Conservation (phyloP, 2,888 invertebrate species). For the Nudaria mundana region DNA sequence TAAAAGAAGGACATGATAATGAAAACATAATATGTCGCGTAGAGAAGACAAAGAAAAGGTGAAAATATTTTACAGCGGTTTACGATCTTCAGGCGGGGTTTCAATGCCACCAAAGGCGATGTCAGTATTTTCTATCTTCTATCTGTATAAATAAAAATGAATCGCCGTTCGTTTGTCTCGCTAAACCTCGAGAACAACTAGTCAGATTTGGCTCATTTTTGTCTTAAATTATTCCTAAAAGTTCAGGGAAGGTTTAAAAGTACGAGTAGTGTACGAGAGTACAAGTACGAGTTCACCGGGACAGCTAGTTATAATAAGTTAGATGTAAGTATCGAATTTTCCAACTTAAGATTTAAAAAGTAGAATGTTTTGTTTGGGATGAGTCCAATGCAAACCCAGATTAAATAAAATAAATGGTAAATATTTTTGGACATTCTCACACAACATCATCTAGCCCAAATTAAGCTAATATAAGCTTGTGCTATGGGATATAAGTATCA, state of each 20-base stretch:
- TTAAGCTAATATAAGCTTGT: constrained; percentile 38
- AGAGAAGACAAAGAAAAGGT: neutral
- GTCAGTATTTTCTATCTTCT: neutral
- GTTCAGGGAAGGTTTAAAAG: no score
- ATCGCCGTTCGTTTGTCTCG: no score
- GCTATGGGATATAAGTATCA: neutral
- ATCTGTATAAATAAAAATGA: no score
- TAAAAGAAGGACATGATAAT: constrained; percentile 1
- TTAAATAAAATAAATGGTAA: no score
- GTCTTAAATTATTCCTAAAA: no score
- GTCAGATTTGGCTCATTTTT: no score
- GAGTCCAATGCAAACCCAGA: constrained; percentile 36
- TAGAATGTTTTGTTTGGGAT: constrained; percentile 39
- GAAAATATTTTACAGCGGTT: neutral
- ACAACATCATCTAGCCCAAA: no score
- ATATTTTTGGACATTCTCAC: no score
- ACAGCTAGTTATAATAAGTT: neutral
- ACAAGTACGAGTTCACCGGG: no score
- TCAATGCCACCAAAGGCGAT: neutral
- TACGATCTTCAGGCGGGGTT: constrained; percentile 1
- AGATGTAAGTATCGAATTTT: constrained; percentile 3
- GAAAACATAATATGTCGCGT: constrained; percentile 2
- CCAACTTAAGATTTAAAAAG: neutral
- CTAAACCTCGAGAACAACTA: no score
- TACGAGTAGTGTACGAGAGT: no score